Percentiles rank a stretch among this genome's conserved stretches.
These are phyloP conservation scores for Bubo blakistoni DNA, from an alignment of 2,113 vertebrate species.

Conservation along the genomic window DNA sequence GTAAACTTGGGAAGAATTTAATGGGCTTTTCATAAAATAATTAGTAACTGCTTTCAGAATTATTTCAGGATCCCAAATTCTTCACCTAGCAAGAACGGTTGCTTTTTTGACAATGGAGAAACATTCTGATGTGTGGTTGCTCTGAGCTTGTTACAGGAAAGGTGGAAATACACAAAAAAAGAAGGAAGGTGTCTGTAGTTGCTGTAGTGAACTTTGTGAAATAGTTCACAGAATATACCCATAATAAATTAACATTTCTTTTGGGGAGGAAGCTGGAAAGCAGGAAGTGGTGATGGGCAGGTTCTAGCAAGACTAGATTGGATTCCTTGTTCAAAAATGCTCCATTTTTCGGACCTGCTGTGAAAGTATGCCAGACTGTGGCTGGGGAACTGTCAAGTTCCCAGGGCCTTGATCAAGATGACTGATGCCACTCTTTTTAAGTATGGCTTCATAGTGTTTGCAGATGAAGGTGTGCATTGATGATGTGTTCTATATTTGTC, in stretches of 20 bases:
- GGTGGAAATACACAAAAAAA: not conserved
- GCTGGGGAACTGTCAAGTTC: not conserved
- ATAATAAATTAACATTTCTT: not conserved
- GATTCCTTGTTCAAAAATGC: not conserved
- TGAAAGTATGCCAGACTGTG: not conserved
- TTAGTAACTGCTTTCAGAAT: not conserved
- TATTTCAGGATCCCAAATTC: not conserved
- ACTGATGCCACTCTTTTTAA: not conserved
- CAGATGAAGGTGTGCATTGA: not conserved
- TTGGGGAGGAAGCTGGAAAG: not conserved
- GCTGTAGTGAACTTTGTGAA: not conserved
- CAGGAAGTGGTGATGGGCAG: not conserved
- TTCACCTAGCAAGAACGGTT: not conserved
- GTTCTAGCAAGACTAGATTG: not conserved
- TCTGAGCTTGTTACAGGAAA: not conserved
- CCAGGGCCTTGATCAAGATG: not conserved
- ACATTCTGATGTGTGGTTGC: not conserved
- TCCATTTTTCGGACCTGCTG: not conserved
- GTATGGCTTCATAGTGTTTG: not conserved
- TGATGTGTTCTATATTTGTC: not conserved
- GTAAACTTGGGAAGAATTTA: not conserved
- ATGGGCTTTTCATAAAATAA: not conserved
- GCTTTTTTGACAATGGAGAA: not conserved
- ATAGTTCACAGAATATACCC: not conserved
- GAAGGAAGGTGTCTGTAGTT: not conserved